These are phyloP conservation scores for Rhinichthys osculus DNA, from an alignment of 2,797 vertebrate genomes.

Conservation along the genomic window DNA sequence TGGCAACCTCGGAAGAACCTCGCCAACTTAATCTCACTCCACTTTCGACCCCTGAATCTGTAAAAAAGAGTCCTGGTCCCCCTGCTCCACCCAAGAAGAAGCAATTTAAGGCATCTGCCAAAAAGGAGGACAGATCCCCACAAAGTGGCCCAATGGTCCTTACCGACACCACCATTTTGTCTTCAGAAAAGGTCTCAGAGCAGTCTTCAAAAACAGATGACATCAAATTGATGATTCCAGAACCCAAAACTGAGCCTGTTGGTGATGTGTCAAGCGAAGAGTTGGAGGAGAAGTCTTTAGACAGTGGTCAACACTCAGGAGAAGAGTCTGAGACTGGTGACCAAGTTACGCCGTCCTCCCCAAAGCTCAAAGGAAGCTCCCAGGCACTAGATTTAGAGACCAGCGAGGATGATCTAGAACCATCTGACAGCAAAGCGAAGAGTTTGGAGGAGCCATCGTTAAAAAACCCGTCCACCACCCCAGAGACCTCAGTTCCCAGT, in stretches of 20 bases:
- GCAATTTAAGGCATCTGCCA: constrained; percentile 47
- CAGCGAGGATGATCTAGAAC: constrained; percentile 61
- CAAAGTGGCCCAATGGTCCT: constrained; percentile 12
- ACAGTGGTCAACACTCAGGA: constrained; percentile 78
- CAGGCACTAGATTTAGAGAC: constrained; percentile 69
- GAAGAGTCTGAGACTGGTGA: constrained; percentile 71
- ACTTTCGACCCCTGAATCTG: constrained; percentile 51
- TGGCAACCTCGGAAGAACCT: not conserved
- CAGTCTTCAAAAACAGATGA: constrained; percentile 19
- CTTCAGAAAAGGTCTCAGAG: constrained; percentile 17
- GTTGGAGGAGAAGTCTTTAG: constrained; percentile 82
- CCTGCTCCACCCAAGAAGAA: constrained; percentile 64
- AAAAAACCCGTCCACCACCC: constrained; percentile 10
- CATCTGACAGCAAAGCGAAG: constrained; percentile 45
- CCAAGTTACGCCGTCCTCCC: constrained; percentile 64
- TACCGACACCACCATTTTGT: not conserved
- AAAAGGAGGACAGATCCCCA: constrained; percentile 12
- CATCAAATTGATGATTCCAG: not conserved
- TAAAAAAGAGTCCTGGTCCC: constrained; percentile 59
- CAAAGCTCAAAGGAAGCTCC: constrained; percentile 66
- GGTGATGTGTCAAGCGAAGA: constrained; percentile 56
- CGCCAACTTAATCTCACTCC: constrained; percentile 45
- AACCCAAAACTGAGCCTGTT: constrained; percentile 41
- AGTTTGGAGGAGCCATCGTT: constrained; percentile 12
- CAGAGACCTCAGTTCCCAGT: constrained; percentile 22